Evolutionary conservation across 2,888 invertebrate species (phyloP), one percentile per base, ranked within the genome.

Genomic region (Kuschelorhynchus macadamiae): DNA sequence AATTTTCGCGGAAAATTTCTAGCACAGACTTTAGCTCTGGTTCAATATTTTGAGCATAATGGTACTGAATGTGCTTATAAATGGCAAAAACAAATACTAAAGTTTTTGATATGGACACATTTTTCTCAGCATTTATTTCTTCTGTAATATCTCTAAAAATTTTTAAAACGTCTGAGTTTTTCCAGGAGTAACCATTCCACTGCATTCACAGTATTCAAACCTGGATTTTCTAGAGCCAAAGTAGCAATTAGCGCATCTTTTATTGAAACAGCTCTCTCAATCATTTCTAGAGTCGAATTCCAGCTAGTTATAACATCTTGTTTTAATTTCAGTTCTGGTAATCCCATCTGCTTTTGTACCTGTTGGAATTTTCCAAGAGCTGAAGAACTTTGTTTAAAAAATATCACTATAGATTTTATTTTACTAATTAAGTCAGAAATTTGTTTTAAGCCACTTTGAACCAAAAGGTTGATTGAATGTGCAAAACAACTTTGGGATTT

Each of bases 361-460:
- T 57, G 32, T 57, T 44, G 44, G 9, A 57, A 33, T 42, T 56
- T 56, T 25, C 14, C 20, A 14, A 56, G 25, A 25, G 56, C 56
- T 1, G 44, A 44, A 14, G 44, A 56, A 56, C 56, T 56, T 56
- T 30, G 25, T 11, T 33, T 60, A 12, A 49, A 52, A 56, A 46
- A 47, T 39, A 36, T 46, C 14, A 74, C 70, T 12, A 70, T 67
- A n/a, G 52, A 14, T 46, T 74, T 70, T 14, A 70, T 46, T 72
- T 73, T 75, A 39, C 52, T 20, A 20, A 55, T 17, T 0, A 65
- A 42, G 70, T 77, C 77, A 47, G 33, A 12, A 39, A 63, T 55
- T 17, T 42, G 32, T 12, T 14, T 33, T 44, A 63, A 30, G n/a
- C 36, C 56, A 32, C 8, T 25, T 46, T 63, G 55, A 1, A 63